A percentile compares a stretch with the other conserved stretches of the same genome.
These are phyloP conservation scores for Helleia helle DNA, from an alignment of 2,888 invertebrate genomes.

Conservation along the genomic window DNA sequence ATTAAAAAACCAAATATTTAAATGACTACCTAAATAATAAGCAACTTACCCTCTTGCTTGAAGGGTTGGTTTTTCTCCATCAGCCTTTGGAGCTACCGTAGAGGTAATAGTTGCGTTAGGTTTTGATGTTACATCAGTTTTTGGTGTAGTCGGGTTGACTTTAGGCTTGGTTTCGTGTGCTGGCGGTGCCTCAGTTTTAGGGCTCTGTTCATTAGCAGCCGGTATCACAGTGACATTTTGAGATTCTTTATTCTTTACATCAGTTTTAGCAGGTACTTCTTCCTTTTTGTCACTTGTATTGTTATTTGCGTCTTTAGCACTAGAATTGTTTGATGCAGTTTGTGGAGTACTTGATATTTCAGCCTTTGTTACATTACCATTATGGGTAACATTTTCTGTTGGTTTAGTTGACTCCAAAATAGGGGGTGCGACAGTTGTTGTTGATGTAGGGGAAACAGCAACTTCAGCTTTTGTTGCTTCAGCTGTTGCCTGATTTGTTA, in stretches of 20 bases:
- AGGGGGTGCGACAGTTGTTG: no score
- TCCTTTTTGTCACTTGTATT: conserved; percentile 20
- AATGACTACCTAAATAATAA: no score
- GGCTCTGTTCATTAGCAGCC: conserved; percentile 20
- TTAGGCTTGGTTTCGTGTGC: conserved; percentile 13
- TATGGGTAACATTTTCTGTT: no score
- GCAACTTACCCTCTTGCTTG: conserved; percentile 43
- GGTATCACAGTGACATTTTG: conserved; percentile 20
- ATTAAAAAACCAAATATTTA: no score
- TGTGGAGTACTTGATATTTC: no score
- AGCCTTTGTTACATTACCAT: no score
- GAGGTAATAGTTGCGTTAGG: conserved; percentile 23
- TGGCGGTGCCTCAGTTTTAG: conserved; percentile 13
- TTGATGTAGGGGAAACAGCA: no score
- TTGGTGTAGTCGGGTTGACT: conserved; percentile 18
- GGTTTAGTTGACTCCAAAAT: no score
- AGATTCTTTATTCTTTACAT: conserved; percentile 19
- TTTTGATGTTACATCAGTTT: conserved; percentile 19
- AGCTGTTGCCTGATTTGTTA: no score
- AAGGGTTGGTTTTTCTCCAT: conserved; percentile 25
- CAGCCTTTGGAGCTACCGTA: conserved; percentile 26
- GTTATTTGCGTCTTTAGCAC: conserved; percentile 18
- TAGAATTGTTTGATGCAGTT: background rate
- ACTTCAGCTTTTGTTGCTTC: background rate
- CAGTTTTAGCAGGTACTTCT: conserved; percentile 1